These are phyloP conservation scores for Barypeithes pellucidus DNA, from an alignment of 2,888 invertebrate genomes.

Conservation along the genomic window DNA sequence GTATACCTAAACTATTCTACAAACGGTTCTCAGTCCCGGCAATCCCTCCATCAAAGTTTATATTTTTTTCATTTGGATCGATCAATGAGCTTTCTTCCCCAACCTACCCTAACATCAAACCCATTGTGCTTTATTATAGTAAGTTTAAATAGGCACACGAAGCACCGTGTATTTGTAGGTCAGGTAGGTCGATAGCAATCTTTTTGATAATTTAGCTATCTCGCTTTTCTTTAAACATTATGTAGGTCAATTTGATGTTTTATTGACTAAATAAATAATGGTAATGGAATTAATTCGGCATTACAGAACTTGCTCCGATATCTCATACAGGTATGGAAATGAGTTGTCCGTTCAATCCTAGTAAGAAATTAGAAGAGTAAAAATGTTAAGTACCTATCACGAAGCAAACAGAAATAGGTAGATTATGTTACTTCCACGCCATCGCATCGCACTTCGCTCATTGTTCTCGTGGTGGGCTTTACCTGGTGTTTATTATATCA, in stretches of 20 bases:
- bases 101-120: conserved; percentile 5
- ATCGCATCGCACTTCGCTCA: too few species aligned
- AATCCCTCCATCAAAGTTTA: neutral
- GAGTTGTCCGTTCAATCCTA: too few species aligned
- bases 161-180: conserved; percentile 6
- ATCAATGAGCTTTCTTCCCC: neutral
- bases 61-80: conserved; percentile 6
- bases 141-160: conserved; percentile 17
- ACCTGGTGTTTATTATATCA: too few species aligned
- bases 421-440: too few species aligned
- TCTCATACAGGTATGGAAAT: too few species aligned
- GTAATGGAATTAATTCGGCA: neutral
- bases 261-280: neutral
- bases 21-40: neutral
- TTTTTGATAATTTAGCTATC: conserved; percentile 3
- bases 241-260: conserved; percentile 2
- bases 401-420: too few species aligned
- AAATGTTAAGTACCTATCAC: too few species aligned
- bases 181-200: conserved; percentile 17
- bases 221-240: neutral
- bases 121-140: conserved; percentile 10
- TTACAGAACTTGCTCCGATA: neutral
- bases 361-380: too few species aligned
- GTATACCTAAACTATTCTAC: too few species aligned
- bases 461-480: too few species aligned